Evolutionary conservation across 2,113 vertebrate species (phyloP).

Genomic region (Potamarius usumacintae): DNA sequence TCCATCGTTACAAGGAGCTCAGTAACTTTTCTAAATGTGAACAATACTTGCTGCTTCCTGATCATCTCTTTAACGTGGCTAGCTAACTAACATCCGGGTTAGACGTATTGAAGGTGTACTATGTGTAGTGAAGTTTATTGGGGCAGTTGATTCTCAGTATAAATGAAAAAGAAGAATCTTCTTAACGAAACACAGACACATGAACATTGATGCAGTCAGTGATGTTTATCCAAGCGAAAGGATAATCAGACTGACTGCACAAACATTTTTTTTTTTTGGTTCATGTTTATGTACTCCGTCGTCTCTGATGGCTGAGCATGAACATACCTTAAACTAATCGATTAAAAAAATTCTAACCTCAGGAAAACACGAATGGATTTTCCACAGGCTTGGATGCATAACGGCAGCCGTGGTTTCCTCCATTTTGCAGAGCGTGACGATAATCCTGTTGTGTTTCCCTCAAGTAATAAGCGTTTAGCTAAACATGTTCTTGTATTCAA

Average conservation of each 20-base stretch:
- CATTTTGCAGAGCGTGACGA: not conserved
- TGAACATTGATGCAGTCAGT: not conserved
- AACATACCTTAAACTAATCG: not conserved
- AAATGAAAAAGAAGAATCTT: not conserved
- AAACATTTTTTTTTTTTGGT: not conserved
- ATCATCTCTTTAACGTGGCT: not conserved
- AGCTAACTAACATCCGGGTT: not conserved
- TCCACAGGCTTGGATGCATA: not conserved
- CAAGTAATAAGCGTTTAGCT: constrained; percentile 24
- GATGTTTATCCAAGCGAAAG: not conserved
- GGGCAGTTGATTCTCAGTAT: not conserved
- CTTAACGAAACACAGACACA: not conserved
- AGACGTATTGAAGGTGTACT: not conserved
- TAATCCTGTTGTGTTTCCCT: constrained; percentile 22
- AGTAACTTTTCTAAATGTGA: not conserved
- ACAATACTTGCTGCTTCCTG: not conserved
- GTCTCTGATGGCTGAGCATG: not conserved
- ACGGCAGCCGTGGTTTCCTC: not conserved
- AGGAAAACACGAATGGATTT: not conserved
- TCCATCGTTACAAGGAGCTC: not conserved
- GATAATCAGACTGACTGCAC: too few relatives aligned
- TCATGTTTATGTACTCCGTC: too few relatives aligned
- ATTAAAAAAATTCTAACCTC: not conserved
- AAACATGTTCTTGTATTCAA: constrained; percentile 22
- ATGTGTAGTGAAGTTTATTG: not conserved